Conservation (phyloP, 2,888 invertebrate genomes). For the Napeogenes inachia region DNA sequence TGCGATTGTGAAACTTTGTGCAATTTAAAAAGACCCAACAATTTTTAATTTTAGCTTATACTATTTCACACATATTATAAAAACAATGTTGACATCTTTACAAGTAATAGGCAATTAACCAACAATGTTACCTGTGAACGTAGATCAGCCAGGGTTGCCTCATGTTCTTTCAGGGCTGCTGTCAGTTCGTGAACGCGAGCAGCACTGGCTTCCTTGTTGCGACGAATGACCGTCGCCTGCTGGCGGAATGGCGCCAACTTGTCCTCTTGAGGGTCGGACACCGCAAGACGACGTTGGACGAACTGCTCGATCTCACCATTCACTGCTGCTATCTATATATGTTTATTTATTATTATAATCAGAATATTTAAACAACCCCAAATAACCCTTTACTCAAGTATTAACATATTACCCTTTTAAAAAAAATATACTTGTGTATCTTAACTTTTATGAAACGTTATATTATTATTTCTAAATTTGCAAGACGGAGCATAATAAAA, state of each 20-base stretch:
- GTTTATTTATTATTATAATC: neutral
- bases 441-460: too few relatives aligned
- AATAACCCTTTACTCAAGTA: too few relatives aligned
- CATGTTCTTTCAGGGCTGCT: conserved; percentile 77
- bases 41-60: too few relatives aligned
- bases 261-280: conserved; percentile 81
- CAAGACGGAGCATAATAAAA: too few relatives aligned
- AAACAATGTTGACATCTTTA: too few relatives aligned
- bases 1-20: too few relatives aligned
- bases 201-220: conserved; percentile 87
- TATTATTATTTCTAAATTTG: too few relatives aligned
- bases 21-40: too few relatives aligned
- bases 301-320: conserved; percentile 82
- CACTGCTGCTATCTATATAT: conserved; percentile 63
- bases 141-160: conserved; percentile 78
- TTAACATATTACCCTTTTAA: neutral
- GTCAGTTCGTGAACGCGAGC: conserved; percentile 82
- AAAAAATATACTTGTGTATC: neutral
- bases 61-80: too few relatives aligned
- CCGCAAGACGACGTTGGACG: conserved; percentile 83
- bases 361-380: neutral
- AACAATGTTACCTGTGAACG: conserved; percentile 59
- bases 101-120: neutral
- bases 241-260: conserved; percentile 90
- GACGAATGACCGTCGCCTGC: conserved; percentile 87